Evolutionary conservation across 2,888 invertebrate species (phyloP), one percentile per base, ranked within the genome.

Genomic region (Dryadula phaetusa): DNA sequence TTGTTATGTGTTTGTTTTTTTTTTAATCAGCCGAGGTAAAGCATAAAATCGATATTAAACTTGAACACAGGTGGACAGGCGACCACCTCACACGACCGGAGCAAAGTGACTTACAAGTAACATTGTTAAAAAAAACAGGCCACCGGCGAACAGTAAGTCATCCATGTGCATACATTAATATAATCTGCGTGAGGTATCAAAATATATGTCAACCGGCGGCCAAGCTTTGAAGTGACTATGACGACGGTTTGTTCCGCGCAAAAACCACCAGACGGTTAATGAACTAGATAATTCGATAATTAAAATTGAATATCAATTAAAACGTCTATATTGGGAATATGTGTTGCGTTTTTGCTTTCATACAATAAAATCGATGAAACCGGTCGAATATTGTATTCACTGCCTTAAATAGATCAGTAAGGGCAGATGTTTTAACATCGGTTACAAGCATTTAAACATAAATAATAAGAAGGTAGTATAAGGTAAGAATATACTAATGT

Each of bases 51-150:
- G 87, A 85, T 87, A 87, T 87, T 88, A 85, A 74, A 84, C 80
- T 85, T 85, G 86, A 86, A 86, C 67, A 58, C 62, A 87, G 85
- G 84, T 86, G 82, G 71, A 69, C 56, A 54, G 75, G 79, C n/a
- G 88, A 87, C 88, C 90, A 88, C 89, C 65, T 65, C 88, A 77
- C 76, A 78, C 85, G 87, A 82, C 84, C 88, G 84, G 79, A 73
- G 76, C 89, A 90, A 90, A 86, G 90, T 91, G 85, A 91, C 88
- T 86, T 87, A 87, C 86, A 84, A 86, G 82, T 89, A 82, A 90
- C 88, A 84, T 90, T 89, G 88, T 80, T 78, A 83, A 85, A 72
- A 83, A 77, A 86, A 86, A 82, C 82, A 81, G 85, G 82, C 87
- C 89, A 87, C 89, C 86, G 79, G 81, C 81, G 80, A 81, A 75